Base-by-base conservation (phyloP, 2,113 vertebrate species). In the Eurypyga helias region DNA sequence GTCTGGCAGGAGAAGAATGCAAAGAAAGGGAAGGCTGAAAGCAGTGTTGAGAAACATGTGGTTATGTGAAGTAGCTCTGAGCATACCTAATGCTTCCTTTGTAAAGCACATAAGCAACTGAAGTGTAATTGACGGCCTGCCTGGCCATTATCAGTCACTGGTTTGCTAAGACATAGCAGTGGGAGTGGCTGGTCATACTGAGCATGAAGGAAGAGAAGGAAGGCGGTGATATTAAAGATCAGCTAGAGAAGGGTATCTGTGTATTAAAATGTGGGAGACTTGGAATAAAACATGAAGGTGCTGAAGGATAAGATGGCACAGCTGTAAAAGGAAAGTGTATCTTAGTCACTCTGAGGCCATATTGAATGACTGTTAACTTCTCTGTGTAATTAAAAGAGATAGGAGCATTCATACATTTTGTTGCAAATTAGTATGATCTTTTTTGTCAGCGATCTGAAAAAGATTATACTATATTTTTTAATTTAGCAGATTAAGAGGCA, bases 401-500 rank as follows among this genome's bases (percentile, higher is more conserved):
- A 97, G 96, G 83, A 81, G 45, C 81, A 61, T 93, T 98, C 89
- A 75, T 96, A 97, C 89, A 89, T 97, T 98, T 97, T 98, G 96
- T 98, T 98, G 93, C 92, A 97, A 98, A 97, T 94, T 95, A 98
- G 98, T 98, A 96, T 7, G 58, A 98, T 98, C 98, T 97, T 96
- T 97, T 97, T 96, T 97, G 97, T 97, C 97, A 98, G 95, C 97
- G 98, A 98, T 98, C 97, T 98, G 94, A 96, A 83, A 89, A 95
- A 98, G 98, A 98, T 98, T 97, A 88, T 87, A 79, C 96, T 92
- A 61, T 97, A 97, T 97, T 98, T 98, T 98, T 98, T 98, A 98
- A 98, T 98, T 98, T 98, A 98, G 92, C 94, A 98, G 97, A 98
- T 98, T 98, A 98, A 98, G 96, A 98, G 98, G 96, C 94, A 98